Evolutionary conservation across 1,140 invertebrate genomes (phyloP).

Genomic region (Ostrea edulis): DNA sequence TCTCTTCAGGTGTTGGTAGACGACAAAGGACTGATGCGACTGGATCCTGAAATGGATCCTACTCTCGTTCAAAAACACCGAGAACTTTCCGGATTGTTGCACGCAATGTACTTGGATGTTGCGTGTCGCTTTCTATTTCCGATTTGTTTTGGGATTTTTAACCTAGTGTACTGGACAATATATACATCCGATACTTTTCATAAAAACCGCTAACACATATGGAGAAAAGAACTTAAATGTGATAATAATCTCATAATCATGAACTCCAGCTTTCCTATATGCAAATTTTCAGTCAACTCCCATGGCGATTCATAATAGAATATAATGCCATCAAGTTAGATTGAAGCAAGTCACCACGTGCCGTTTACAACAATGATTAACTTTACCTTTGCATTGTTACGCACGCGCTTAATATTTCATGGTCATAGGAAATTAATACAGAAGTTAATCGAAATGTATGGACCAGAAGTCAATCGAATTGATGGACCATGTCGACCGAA

Average conservation of each 20-base stretch:
- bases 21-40: slow-evolving; percentile 47
- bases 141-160: slow-evolving; percentile 79
- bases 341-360: background rate
- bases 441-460: background rate
- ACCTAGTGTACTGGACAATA: slow-evolving; percentile 82
- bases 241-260: slow-evolving; percentile 21
- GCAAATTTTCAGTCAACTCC: background rate
- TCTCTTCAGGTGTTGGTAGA: slow-evolving; percentile 58
- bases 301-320: background rate
- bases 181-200: slow-evolving; percentile 29
- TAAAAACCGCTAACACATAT: background rate
- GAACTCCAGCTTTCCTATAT: background rate
- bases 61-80: slow-evolving; percentile 54
- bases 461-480: background rate
- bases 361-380: slow-evolving; percentile 15
- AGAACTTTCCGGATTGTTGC: slow-evolving; percentile 62
- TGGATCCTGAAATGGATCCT: slow-evolving; percentile 55
- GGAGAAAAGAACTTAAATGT: slow-evolving; percentile 14
- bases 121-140: slow-evolving; percentile 81
- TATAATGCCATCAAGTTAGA: background rate
- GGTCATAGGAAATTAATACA: background rate
- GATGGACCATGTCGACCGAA: background rate
- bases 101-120: slow-evolving; percentile 79
- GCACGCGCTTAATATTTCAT: background rate
- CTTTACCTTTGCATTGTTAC: background rate